Conservation (phyloP, 2,888 invertebrate species). For the Pterostichus niger region DNA sequence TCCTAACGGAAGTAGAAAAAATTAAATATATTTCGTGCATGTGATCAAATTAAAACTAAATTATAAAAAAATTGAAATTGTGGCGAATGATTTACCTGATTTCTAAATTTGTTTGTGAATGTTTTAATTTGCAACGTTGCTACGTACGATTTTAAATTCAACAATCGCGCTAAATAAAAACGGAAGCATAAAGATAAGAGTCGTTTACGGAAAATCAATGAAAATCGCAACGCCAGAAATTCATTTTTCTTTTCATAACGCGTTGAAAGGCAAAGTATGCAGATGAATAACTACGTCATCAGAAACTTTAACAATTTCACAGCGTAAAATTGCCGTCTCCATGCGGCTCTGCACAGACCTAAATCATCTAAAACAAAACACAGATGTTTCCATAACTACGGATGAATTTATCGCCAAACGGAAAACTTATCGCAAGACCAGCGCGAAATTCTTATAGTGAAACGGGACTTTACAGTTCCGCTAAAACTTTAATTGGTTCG, state of each 20-base stretch:
- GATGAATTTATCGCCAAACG: conserved; percentile 57
- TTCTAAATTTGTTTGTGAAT: too few species aligned
- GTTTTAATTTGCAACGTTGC: too few species aligned
- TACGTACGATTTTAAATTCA: too few species aligned
- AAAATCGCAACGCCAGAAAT: conserved; percentile 10
- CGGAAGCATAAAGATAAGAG: background rate
- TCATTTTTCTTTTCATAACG: conserved; percentile 33
- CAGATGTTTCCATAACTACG: conserved; percentile 61
- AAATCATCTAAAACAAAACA: conserved; percentile 64
- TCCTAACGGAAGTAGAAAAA: too few species aligned
- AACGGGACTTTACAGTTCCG: conserved; percentile 13
- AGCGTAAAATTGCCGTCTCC: conserved; percentile 14
- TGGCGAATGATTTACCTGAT: too few species aligned
- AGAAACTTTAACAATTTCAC: conserved; percentile 62
- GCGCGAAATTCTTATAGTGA: conserved; percentile 34
- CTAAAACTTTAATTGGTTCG: conserved; percentile 40
- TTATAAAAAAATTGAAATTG: too few species aligned
- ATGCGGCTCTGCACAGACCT: conserved; percentile 19
- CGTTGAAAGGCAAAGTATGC: conserved; percentile 45
- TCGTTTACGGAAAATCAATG: conserved; percentile 31
- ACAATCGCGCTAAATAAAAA: too few species aligned
- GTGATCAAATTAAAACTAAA: too few species aligned
- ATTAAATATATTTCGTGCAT: too few species aligned
- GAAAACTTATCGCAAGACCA: conserved; percentile 52
- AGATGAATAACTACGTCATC: conserved; percentile 60